Percentiles rank a stretch among this genome's conserved stretches.
phyloP scores from a whole-genome alignment of 2,113 vertebrate genomes.

The Mellivora capensis region DNA sequence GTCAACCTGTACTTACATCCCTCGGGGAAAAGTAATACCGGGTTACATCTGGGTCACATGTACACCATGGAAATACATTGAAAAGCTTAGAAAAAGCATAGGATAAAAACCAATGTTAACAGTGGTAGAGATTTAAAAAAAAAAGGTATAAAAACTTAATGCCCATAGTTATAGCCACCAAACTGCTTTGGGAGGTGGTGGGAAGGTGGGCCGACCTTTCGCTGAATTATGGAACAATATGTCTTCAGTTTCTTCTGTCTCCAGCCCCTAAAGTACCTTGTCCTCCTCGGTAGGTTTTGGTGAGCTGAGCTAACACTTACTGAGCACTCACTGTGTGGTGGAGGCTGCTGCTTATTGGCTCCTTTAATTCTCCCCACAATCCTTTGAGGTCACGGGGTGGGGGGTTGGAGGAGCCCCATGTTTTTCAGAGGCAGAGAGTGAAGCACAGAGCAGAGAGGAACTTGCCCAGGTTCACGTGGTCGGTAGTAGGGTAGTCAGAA shows the following conservation, averaged over 20 bases:
- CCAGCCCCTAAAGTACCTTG: background rate
- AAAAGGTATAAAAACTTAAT: background rate
- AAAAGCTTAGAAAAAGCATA: background rate
- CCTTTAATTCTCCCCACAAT: background rate
- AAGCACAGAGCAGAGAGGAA: background rate
- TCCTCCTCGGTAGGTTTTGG: background rate
- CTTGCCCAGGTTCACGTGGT: background rate
- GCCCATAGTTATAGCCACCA: background rate
- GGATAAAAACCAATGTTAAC: background rate
- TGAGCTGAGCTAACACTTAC: background rate
- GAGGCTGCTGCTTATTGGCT: background rate
- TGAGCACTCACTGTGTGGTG: background rate
- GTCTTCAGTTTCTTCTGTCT: background rate
- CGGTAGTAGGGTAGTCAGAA: background rate
- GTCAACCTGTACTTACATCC: too few species aligned
- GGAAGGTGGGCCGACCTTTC: background rate
- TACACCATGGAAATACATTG: background rate
- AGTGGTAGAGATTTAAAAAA: background rate
- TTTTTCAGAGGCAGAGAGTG: background rate
- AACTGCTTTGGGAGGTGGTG: background rate
- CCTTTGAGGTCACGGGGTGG: background rate
- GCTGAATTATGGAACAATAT: background rate
- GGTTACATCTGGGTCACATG: background rate
- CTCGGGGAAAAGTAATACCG: background rate
- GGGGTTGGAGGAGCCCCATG: background rate